Conservation (phyloP, 2,113 vertebrate genomes). For the Phoenicopterus ruber region DNA sequence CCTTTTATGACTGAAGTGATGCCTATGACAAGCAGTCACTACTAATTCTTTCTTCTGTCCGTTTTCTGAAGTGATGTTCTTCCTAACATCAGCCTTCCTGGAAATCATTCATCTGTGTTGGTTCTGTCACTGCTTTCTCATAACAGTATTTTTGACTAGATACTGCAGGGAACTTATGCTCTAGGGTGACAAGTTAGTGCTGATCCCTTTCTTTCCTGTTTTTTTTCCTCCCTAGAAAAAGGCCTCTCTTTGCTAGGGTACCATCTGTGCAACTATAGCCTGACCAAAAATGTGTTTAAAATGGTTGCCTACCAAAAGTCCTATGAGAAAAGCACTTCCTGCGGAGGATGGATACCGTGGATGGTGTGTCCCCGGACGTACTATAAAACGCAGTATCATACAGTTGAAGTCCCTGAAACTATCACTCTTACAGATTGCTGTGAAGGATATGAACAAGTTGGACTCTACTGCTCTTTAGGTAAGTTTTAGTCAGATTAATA, state of each 20-base stretch:
- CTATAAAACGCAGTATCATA: constrained; percentile 67
- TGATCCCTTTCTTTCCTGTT: background rate
- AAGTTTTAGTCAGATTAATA: constrained; percentile 58
- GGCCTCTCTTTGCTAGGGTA: constrained; percentile 79
- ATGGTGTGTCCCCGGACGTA: constrained; percentile 74
- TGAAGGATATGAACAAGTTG: constrained; percentile 81
- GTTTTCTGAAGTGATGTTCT: background rate
- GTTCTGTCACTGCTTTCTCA: background rate
- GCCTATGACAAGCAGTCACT: background rate
- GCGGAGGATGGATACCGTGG: constrained; percentile 84
- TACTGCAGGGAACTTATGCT: background rate
- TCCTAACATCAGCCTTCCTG: background rate
- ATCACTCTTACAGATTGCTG: constrained; percentile 80
- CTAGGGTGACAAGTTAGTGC: background rate
- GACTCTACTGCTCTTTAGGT: constrained; percentile 84
- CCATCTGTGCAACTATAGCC: constrained; percentile 77
- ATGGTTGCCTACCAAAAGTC: constrained; percentile 68
- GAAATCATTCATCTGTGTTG: background rate
- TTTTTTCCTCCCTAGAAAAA: constrained; percentile 62
- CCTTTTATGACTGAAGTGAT: background rate
- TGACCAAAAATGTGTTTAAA: constrained; percentile 64
- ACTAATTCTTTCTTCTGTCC: background rate
- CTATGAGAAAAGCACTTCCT: constrained; percentile 61
- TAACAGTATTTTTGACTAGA: background rate
- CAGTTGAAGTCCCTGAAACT: constrained; percentile 44